phyloP scores from a whole-genome alignment of 2,113 vertebrate genomes.

The Neopipo cinnamomea region DNA sequence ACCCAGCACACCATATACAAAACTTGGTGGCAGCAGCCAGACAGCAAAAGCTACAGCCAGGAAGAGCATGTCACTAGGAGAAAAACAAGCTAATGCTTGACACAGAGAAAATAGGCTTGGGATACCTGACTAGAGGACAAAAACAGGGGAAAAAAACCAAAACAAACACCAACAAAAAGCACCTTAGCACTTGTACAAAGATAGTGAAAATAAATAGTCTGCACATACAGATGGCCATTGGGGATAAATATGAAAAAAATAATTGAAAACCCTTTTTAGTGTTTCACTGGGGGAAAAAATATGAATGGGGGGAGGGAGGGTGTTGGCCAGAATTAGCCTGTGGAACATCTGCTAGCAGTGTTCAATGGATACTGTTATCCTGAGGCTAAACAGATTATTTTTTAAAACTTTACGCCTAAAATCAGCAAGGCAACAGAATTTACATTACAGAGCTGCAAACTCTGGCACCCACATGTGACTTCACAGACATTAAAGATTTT shows the following conservation, averaged over 20 bases:
- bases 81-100: neutral
- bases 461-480: slow-evolving; percentile 40
- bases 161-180: neutral
- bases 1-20: rapidly evolving
- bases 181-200: neutral
- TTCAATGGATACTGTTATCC: neutral
- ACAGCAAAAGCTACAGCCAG: neutral
- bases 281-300: neutral
- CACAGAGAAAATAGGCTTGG: neutral
- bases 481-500: slow-evolving; percentile 40
- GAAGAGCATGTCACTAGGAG: neutral
- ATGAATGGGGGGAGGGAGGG: neutral
- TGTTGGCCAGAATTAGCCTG: neutral
- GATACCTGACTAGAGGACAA: neutral
- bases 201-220: slow-evolving; percentile 8
- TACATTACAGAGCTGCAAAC: neutral
- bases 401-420: neutral
- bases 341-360: neutral
- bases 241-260: neutral
- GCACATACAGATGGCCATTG: neutral
- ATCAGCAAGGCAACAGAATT: neutral
- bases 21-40: neutral
- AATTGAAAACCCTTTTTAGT: neutral
- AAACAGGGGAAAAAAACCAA: neutral
- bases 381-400: neutral